Base-by-base conservation (phyloP, 2,888 invertebrate genomes). In the Pachymerium ferrugineum region DNA sequence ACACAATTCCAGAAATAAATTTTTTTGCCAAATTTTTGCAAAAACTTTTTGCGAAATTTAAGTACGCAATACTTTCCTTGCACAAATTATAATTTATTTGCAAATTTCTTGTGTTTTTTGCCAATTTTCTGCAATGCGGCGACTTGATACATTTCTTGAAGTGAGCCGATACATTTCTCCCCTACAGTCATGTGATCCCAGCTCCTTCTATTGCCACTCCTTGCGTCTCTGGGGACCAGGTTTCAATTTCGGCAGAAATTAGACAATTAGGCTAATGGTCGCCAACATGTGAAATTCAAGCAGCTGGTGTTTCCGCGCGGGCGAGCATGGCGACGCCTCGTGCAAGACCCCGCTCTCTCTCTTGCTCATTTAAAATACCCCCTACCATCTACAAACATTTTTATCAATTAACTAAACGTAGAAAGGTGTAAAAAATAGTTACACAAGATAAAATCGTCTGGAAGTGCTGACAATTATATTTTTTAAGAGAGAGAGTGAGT, bases 221-320 rank as follows among this genome's bases (percentile, higher is more conserved):
- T 38, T 16, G 6, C 22, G 38, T 30, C 33, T 38, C 14, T n/a
- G 12, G 38, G 33, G 35, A 71, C 16, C 33, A 14, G 29, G 35
- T 8, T 25, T 16, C 8, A 33, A 16, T 16, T 33, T 33, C 62
- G 28, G 38, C 30, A 12, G 47, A 47, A 47, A 47, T 47, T 47
- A 47, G 47, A 47, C 47, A 47, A 47, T 47, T 47, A 47, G 47
- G 47, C 47, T 47, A 47, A 47, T 47, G 47, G 47, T n/a, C 16
- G 47, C 47, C 47, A 47, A 47, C 47, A 8, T 16, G 47, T 22
- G 47, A 47, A 47, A 47, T 16, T 22, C 47, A 16, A 29, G 68
- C 68, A 30, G 68, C 68, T 68, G 68, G 68, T 68, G 68, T 68
- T 68, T 30, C 28, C 68, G 68, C 68, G 68, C 68, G 68, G 68